phyloP scores from a whole-genome alignment of 2,113 vertebrate genomes.

The Sporophila hypoxantha region DNA sequence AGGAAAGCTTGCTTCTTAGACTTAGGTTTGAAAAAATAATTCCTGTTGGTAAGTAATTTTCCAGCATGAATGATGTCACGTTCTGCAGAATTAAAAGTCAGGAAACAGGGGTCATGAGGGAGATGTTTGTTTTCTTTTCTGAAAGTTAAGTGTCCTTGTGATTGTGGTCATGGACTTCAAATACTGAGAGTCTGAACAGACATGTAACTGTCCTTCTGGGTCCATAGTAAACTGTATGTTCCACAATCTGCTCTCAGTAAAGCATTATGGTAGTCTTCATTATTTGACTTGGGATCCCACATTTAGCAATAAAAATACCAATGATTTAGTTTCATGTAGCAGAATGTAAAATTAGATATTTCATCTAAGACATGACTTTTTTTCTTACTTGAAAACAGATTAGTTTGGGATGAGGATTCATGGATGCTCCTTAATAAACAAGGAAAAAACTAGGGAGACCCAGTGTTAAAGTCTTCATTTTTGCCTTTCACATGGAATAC shows the following conservation, averaged over 20 bases:
- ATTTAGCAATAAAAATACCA: not conserved
- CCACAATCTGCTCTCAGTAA: not conserved
- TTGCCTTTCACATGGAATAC: not conserved
- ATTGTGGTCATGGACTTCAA: not conserved
- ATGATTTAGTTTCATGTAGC: not conserved
- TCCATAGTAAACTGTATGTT: not conserved
- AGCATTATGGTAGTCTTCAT: not conserved
- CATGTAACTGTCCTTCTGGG: not conserved
- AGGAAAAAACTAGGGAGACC: not conserved
- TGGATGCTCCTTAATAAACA: not conserved
- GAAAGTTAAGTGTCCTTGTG: not conserved
- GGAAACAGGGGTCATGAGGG: not conserved
- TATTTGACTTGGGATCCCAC: not conserved
- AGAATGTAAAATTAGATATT: not conserved
- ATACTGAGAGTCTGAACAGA: not conserved
- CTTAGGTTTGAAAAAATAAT: not conserved
- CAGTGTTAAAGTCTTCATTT: not conserved
- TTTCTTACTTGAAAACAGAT: not conserved
- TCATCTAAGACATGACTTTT: not conserved
- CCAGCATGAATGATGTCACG: not conserved
- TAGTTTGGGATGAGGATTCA: not conserved
- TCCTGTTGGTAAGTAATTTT: not conserved
- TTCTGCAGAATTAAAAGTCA: not conserved
- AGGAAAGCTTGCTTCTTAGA: not conserved
- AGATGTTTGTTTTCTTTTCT: not conserved